Percentiles rank a stretch among this genome's conserved stretches.
These are phyloP conservation scores for Drosophila ambigua DNA, from an alignment of 1,140 invertebrate species.

Conservation along the genomic window DNA sequence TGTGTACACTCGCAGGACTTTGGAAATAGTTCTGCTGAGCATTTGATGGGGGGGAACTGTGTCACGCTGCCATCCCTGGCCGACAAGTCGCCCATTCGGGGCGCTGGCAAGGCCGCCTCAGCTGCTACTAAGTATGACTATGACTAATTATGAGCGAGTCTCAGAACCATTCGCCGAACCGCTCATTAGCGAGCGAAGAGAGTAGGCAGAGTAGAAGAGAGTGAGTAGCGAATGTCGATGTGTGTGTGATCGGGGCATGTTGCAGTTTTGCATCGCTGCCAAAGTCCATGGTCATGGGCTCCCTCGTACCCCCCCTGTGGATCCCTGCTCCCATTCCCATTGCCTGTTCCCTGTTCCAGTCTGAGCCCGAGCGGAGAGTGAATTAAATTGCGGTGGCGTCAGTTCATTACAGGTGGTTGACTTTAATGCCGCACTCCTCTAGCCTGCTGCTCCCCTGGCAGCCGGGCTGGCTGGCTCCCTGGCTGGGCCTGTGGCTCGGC, in stretches of 20 bases:
- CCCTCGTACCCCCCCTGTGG: background rate
- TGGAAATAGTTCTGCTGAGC: background rate
- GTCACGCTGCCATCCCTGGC: conserved; percentile 34
- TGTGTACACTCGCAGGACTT: too few species aligned
- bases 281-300: conserved; percentile 43
- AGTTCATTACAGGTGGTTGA: conserved; percentile 84
- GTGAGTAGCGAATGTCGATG: background rate
- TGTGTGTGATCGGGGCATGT: background rate
- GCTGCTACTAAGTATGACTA: conserved; percentile 60
- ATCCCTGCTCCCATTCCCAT: conserved; percentile 15
- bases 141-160: conserved; percentile 72
- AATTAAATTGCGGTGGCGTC: conserved; percentile 83
- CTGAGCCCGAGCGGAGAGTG: conserved; percentile 52
- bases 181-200: conserved; percentile 44
- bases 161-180: conserved; percentile 41
- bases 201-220: background rate
- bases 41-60: background rate
- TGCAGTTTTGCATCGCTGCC: conserved; percentile 53
- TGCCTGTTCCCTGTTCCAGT: conserved; percentile 18
- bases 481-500: conserved; percentile 12
- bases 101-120: conserved; percentile 44
- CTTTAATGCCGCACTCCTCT: conserved; percentile 62
- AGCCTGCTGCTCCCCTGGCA: conserved; percentile 24
- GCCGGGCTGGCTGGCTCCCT: background rate
- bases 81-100: conserved; percentile 12